Percentiles rank a stretch among this genome's conserved stretches.
Evolutionary conservation across 2,888 invertebrate species (phyloP).

Genomic region (Amiota mariae): DNA sequence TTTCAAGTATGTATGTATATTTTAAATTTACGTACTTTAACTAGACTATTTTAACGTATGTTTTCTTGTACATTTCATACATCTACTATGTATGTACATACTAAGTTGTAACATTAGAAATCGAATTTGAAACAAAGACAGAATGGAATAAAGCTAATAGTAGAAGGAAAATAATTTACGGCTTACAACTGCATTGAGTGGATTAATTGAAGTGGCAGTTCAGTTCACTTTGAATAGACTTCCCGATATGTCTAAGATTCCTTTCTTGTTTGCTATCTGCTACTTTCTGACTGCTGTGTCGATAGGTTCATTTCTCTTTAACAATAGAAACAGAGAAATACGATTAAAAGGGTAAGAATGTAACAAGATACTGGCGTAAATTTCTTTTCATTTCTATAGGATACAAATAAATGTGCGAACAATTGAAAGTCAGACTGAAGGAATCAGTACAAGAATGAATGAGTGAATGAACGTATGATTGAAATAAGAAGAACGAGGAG

Average conservation of each 20-base stretch:
- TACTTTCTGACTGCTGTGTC: background rate
- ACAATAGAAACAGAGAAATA: background rate
- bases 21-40: no score
- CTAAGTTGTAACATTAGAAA: no score
- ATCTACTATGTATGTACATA: no score
- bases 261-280: background rate
- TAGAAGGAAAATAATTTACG: background rate
- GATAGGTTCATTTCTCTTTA: no score
- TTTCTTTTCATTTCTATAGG: constrained; percentile 17
- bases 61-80: no score
- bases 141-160: background rate
- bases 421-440: background rate
- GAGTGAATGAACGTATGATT: constrained; percentile 10
- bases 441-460: background rate
- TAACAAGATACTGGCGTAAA: constrained; percentile 15
- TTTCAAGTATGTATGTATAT: no score
- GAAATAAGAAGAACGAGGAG: constrained; percentile 24
- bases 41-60: no score
- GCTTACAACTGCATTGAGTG: background rate
- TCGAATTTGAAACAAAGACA: background rate
- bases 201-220: constrained; percentile 16
- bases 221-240: background rate
- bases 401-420: constrained; percentile 21
- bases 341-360: constrained; percentile 29
- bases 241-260: background rate